These are phyloP conservation scores for Xanthia icteritia DNA, from an alignment of 2,888 invertebrate genomes.

Conservation along the genomic window DNA sequence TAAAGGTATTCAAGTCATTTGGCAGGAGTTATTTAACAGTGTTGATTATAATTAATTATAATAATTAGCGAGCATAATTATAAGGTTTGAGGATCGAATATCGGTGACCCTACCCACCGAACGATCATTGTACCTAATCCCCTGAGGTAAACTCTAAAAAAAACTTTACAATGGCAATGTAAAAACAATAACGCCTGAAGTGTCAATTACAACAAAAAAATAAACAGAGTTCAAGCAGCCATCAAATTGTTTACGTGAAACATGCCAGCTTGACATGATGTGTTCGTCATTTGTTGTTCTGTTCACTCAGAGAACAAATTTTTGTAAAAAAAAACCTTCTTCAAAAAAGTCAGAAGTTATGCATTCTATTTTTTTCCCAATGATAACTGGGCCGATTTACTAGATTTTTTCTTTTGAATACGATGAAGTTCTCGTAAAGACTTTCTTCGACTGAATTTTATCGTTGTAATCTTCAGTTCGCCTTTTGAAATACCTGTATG, in stretches of 20 bases:
- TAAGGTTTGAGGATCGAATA: not conserved
- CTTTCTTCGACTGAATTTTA: not conserved
- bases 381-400: not conserved
- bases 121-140: not conserved
- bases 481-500: not conserved
- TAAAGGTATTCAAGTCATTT: too few species aligned
- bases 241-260: slow-evolving; percentile 18
- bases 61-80: not conserved
- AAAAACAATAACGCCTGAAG: slow-evolving; percentile 28
- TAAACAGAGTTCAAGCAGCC: slow-evolving; percentile 27
- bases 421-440: not conserved
- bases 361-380: too few species aligned
- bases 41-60: not conserved
- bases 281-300: slow-evolving; percentile 25
- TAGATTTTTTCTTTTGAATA: not conserved
- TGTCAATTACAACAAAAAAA: slow-evolving; percentile 35
- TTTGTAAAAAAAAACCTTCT: too few species aligned
- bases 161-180: slow-evolving; percentile 33
- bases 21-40: too few species aligned
- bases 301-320: not conserved
- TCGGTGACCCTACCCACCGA: not conserved
- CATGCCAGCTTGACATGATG: slow-evolving; percentile 13
- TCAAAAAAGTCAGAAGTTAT: not conserved
- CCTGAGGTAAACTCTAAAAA: not conserved
- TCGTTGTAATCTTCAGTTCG: not conserved